Conservation (phyloP, 2,888 invertebrate genomes). For the Pseudanteris insignis region DNA sequence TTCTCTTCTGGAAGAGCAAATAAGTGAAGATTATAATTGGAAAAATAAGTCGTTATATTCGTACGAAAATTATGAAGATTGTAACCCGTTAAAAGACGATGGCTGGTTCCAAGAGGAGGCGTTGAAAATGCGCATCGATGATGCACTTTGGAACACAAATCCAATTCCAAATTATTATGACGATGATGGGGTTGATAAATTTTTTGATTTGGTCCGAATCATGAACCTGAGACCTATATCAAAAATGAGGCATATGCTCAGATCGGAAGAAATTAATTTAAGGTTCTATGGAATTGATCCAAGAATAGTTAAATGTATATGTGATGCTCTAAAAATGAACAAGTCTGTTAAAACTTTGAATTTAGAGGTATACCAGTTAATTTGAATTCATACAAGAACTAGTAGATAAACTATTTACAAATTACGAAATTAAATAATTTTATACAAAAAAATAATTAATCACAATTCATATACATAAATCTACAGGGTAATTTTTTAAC, state of each 20-base stretch:
- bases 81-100: slow-evolving; percentile 28
- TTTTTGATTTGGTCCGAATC: slow-evolving; percentile 46
- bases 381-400: too few relatives aligned
- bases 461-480: too few relatives aligned
- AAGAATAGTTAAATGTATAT: slow-evolving; percentile 50
- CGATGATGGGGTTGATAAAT: slow-evolving; percentile 52
- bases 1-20: slow-evolving; percentile 1
- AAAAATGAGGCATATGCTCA: slow-evolving; percentile 51
- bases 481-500: slow-evolving; percentile 1
- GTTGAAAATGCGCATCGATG: slow-evolving; percentile 23
- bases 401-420: too few relatives aligned
- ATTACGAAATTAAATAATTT: too few relatives aligned
- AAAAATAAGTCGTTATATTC: slow-evolving; percentile 43
- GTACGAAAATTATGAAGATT: slow-evolving; percentile 53
- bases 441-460: too few relatives aligned
- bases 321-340: slow-evolving; percentile 53
- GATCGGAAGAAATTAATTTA: slow-evolving; percentile 52
- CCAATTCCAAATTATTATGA: slow-evolving; percentile 45
- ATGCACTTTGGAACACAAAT: slow-evolving; percentile 53
- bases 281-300: slow-evolving; percentile 56
- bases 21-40: slow-evolving; percentile 37
- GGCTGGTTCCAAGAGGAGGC: too few relatives aligned
- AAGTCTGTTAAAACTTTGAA: slow-evolving; percentile 51
- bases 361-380: slow-evolving; percentile 51
- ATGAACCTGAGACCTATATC: slow-evolving; percentile 46